These are phyloP conservation scores for Orientallactaga bullata DNA, from an alignment of 2,113 vertebrate genomes.

Conservation along the genomic window DNA sequence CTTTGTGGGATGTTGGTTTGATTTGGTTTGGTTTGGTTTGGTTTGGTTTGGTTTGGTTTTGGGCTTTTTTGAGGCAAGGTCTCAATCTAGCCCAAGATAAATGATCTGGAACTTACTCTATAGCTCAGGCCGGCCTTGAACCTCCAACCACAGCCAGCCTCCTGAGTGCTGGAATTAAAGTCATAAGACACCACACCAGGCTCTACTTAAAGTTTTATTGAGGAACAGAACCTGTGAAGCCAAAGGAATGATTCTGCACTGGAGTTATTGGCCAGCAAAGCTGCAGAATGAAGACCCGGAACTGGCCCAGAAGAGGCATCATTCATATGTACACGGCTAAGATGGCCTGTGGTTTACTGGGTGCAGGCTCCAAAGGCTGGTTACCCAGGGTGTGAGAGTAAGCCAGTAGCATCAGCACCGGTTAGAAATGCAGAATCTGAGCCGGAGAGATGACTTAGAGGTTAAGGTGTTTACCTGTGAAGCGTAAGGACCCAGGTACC, in stretches of 20 bases:
- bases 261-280: not conserved
- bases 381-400: not conserved
- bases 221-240: not conserved
- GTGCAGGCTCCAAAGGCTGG: not conserved
- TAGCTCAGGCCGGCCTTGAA: too few species aligned
- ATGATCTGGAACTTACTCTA: too few species aligned
- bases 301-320: not conserved
- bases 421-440: not conserved
- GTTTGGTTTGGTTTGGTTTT: too few species aligned
- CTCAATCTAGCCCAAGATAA: too few species aligned
- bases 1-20: too few species aligned
- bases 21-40: too few species aligned
- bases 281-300: not conserved
- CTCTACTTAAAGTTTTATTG: not conserved
- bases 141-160: too few species aligned
- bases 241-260: not conserved
- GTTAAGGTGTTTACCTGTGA: not conserved
- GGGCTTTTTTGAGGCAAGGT: too few species aligned
- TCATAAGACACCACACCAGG: too few species aligned
- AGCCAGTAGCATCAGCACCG: not conserved
- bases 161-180: too few species aligned
- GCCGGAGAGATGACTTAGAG: not conserved
- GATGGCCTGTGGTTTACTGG: not conserved
- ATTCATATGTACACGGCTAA: rapidly evolving
- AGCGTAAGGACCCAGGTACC: too few species aligned